Percentiles rank a stretch among this genome's conserved stretches.
Evolutionary conservation across 1,140 invertebrate species (phyloP).

Genomic region (Bombyx mandarina): DNA sequence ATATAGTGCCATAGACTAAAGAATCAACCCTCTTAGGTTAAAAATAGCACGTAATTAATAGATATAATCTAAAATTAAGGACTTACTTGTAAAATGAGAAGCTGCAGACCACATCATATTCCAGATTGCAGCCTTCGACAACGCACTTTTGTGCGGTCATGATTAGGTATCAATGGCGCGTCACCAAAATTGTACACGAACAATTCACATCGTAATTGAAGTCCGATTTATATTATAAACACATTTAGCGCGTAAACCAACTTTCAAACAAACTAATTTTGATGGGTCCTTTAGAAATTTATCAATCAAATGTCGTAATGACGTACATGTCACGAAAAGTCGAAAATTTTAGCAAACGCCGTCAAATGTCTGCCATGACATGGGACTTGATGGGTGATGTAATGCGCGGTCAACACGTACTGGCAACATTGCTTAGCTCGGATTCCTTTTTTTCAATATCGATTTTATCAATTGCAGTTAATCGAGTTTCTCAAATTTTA

Average conservation of each 20-base stretch:
- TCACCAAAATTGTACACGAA: conserved; percentile 43
- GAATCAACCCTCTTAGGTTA: not conserved
- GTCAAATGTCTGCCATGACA: conserved; percentile 65
- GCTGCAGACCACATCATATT: conserved; percentile 66
- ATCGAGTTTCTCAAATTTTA: too few relatives aligned
- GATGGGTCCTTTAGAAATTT: conserved; percentile 67
- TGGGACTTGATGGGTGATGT: conserved; percentile 66
- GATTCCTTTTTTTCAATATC: too few relatives aligned
- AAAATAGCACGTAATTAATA: conserved; percentile 2
- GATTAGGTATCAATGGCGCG: conserved; percentile 28
- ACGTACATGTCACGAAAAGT: conserved; percentile 69
- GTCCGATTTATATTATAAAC: conserved; percentile 35
- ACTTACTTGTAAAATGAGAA: conserved; percentile 67
- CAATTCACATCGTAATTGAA: conserved; percentile 50
- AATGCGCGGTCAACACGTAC: conserved; percentile 28
- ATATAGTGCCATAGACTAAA: conserved; percentile 3
- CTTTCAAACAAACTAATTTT: conserved; percentile 69
- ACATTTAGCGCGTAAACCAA: conserved; percentile 65
- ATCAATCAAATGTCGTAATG: conserved; percentile 71
- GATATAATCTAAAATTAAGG: conserved; percentile 15
- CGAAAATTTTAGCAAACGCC: conserved; percentile 49
- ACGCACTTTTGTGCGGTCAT: conserved; percentile 61
- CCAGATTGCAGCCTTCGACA: conserved; percentile 61
- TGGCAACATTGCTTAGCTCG: conserved; percentile 35
- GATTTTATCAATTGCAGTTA: too few relatives aligned